These are phyloP conservation scores for Calliopum simillimum DNA, from an alignment of 2,888 invertebrate species.

Conservation along the genomic window DNA sequence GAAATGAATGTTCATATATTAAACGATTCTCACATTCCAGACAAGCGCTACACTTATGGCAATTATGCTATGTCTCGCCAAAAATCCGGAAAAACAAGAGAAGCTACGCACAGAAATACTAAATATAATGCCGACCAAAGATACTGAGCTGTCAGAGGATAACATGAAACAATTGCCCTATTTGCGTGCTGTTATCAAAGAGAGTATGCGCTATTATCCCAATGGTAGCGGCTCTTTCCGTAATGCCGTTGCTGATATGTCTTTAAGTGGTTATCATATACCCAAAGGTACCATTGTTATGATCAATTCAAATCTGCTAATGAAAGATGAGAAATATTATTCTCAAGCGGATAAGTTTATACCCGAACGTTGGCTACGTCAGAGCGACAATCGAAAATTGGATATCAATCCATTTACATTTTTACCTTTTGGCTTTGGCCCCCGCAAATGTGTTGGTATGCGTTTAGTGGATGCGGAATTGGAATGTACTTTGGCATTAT, in stretches of 20 bases:
- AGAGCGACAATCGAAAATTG: slow-evolving; percentile 44
- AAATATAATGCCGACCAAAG: slow-evolving; percentile 65
- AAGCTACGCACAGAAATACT: slow-evolving; percentile 72
- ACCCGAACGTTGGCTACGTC: slow-evolving; percentile 79
- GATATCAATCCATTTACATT: slow-evolving; percentile 70
- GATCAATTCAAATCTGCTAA: slow-evolving; percentile 74
- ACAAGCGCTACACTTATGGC: slow-evolving; percentile 71
- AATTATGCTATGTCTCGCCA: slow-evolving; percentile 73
- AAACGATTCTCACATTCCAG: slow-evolving; percentile 63
- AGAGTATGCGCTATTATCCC: slow-evolving; percentile 75
- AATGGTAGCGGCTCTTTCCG: slow-evolving; percentile 72
- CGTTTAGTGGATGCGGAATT: slow-evolving; percentile 80
- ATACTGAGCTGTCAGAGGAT: slow-evolving; percentile 64
- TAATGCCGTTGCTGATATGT: slow-evolving; percentile 69
- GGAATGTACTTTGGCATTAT: slow-evolving; percentile 68
- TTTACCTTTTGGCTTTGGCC: slow-evolving; percentile 77
- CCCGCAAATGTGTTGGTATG: slow-evolving; percentile 77
- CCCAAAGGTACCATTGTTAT: slow-evolving; percentile 76
- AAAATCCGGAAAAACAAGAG: slow-evolving; percentile 74
- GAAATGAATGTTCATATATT: neutral
- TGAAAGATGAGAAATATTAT: slow-evolving; percentile 72
- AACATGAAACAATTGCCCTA: slow-evolving; percentile 70
- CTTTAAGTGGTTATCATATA: slow-evolving; percentile 74
- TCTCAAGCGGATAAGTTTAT: slow-evolving; percentile 72
- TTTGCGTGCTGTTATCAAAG: slow-evolving; percentile 79